Conservation (phyloP, 1,140 invertebrate genomes). For the Octopus bimaculoides region DNA sequence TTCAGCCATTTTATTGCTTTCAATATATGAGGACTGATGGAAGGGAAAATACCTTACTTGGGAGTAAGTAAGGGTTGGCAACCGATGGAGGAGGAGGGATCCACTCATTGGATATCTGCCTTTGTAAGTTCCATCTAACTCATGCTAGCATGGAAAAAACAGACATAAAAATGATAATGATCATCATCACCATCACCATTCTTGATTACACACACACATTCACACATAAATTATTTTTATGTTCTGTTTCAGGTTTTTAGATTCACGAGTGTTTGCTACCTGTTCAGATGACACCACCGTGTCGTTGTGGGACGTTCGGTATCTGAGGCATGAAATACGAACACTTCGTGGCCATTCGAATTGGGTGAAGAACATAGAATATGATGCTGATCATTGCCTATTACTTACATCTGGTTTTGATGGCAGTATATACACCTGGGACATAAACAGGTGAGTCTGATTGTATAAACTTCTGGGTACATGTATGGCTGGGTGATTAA, state of each 20-base stretch:
- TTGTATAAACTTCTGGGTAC: too few relatives aligned
- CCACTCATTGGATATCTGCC: too few relatives aligned
- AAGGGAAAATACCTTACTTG: too few relatives aligned
- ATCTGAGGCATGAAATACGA: slow-evolving; percentile 70
- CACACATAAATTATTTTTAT: not conserved
- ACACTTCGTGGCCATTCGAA: slow-evolving; percentile 84
- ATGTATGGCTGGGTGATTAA: too few relatives aligned
- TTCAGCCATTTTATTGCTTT: too few relatives aligned
- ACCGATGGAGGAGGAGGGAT: too few relatives aligned
- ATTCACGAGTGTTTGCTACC: slow-evolving; percentile 83
- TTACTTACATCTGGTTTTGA: slow-evolving; percentile 90
- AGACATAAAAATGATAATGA: too few relatives aligned
- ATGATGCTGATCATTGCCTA: slow-evolving; percentile 79
- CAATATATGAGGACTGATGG: too few relatives aligned
- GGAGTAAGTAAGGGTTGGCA: too few relatives aligned
- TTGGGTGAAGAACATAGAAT: slow-evolving; percentile 97
- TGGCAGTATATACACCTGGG: slow-evolving; percentile 91
- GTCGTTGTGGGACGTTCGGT: slow-evolving; percentile 86
- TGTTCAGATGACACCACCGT: slow-evolving; percentile 92
- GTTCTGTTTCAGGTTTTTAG: slow-evolving; percentile 71
- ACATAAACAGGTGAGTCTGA: slow-evolving; percentile 75
- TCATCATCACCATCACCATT: not conserved
- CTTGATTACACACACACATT: not conserved
- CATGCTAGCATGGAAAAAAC: too few relatives aligned
- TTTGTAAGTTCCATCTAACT: too few relatives aligned